phyloP scores from a whole-genome alignment of 2,888 invertebrate genomes.

The Chironomus tentans region DNA sequence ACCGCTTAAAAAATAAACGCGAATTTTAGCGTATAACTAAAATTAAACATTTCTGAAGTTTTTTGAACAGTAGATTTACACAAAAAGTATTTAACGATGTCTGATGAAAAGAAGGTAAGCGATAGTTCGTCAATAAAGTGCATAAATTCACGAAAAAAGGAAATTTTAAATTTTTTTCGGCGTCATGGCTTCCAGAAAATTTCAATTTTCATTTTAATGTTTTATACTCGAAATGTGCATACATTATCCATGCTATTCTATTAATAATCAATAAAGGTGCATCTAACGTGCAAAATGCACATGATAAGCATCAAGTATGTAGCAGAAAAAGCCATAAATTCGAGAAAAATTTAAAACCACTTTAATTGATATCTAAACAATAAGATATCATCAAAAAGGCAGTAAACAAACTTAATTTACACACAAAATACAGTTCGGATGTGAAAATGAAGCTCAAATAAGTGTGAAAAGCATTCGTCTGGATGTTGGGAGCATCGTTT shows the following conservation, averaged over 20 bases:
- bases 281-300: too few species aligned
- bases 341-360: background rate
- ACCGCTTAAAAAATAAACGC: background rate
- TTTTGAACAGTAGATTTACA: background rate
- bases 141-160: background rate
- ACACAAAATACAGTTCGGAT: too few species aligned
- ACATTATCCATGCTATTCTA: too few species aligned
- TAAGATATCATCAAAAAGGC: too few species aligned
- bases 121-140: slow-evolving; percentile 32
- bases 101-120: slow-evolving; percentile 58
- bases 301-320: too few species aligned
- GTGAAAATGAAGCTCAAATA: background rate
- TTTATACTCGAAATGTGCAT: background rate
- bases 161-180: background rate
- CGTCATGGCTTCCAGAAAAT: slow-evolving; percentile 22
- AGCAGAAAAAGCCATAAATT: too few species aligned
- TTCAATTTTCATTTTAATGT: background rate
- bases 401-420: too few species aligned
- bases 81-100: slow-evolving; percentile 44
- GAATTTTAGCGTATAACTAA: background rate
- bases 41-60: background rate
- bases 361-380: background rate
- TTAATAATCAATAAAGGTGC: too few species aligned
- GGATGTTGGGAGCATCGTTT: slow-evolving; percentile 10
- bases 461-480: background rate